Percentiles rank a stretch among this genome's conserved stretches.
phyloP scores from a whole-genome alignment of 2,888 invertebrate genomes.

The Erpobdella octoculata region DNA sequence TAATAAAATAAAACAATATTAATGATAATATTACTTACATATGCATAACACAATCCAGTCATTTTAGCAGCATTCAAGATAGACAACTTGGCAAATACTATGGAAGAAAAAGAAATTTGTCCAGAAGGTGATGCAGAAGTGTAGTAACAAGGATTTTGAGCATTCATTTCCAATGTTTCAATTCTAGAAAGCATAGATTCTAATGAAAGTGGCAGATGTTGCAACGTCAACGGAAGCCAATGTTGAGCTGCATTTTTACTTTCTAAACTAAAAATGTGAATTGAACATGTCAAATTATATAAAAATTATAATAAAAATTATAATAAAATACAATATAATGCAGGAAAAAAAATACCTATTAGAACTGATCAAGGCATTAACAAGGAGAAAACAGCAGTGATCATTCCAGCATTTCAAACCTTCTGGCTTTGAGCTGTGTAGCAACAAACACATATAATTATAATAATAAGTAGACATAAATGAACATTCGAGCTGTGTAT shows the following conservation, averaged over 20 bases:
- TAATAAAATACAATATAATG: too few species aligned
- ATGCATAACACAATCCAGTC: not conserved
- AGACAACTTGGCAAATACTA: constrained; percentile 14
- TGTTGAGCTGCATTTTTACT: constrained; percentile 11
- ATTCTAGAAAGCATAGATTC: constrained; percentile 1
- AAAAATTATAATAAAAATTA: not conserved
- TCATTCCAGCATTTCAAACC: constrained; percentile 35
- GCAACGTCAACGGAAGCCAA: constrained; percentile 2
- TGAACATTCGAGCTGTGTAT: too few species aligned
- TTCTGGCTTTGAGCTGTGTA: not conserved
- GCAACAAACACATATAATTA: not conserved
- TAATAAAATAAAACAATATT: not conserved
- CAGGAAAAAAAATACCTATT: too few species aligned
- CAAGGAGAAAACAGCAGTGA: constrained; percentile 38
- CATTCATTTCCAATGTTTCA: not conserved
- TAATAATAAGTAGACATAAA: too few species aligned
- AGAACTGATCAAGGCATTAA: constrained; percentile 33
- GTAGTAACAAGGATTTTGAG: constrained; percentile 36
- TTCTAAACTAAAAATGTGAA: not conserved
- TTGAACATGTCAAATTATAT: not conserved
- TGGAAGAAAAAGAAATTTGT: not conserved
- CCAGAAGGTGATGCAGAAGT: not conserved
- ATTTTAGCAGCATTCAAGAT: constrained; percentile 24
- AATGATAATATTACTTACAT: constrained; percentile 4
- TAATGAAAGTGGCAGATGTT: not conserved